Percentiles rank a stretch among this genome's conserved stretches.
Evolutionary conservation across 53 echinoderm and acorn worm species (phyloP).

Genomic region (Arbacia lixula): DNA sequence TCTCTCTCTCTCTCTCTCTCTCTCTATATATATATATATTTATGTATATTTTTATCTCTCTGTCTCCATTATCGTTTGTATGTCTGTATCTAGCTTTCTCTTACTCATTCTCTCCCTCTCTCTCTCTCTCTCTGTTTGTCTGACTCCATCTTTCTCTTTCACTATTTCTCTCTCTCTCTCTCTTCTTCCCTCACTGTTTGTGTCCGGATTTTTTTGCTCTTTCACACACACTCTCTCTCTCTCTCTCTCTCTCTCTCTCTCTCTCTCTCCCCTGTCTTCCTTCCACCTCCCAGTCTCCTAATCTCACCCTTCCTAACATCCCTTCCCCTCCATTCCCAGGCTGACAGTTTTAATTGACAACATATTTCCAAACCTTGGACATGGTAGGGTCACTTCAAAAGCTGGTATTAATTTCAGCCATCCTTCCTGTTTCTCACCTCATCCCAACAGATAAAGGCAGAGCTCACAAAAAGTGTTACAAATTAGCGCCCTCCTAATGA

Average conservation of each 20-base stretch:
- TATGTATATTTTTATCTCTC: not conserved
- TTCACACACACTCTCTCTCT: not conserved
- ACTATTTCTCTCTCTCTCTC: not conserved
- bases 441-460: no score
- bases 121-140: not conserved
- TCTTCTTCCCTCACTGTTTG: not conserved
- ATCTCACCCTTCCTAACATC: not conserved
- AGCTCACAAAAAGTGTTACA: no score
- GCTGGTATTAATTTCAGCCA: no score
- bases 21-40: not conserved
- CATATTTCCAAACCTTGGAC: no score
- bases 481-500: no score
- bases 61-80: not conserved
- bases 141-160: not conserved
- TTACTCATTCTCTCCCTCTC: not conserved
- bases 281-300: not conserved
- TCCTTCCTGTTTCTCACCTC: no score
- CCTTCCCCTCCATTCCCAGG: not conserved
- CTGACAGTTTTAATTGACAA: no score
- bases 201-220: not conserved
- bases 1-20: not conserved
- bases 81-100: not conserved
- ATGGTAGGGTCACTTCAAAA: no score
- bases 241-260: not conserved
- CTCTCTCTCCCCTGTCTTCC: not conserved